A percentile compares a stretch with the other conserved stretches of the same genome.
phyloP scores from a whole-genome alignment of 2,888 invertebrate species.

The Eupithecia subumbrata region DNA sequence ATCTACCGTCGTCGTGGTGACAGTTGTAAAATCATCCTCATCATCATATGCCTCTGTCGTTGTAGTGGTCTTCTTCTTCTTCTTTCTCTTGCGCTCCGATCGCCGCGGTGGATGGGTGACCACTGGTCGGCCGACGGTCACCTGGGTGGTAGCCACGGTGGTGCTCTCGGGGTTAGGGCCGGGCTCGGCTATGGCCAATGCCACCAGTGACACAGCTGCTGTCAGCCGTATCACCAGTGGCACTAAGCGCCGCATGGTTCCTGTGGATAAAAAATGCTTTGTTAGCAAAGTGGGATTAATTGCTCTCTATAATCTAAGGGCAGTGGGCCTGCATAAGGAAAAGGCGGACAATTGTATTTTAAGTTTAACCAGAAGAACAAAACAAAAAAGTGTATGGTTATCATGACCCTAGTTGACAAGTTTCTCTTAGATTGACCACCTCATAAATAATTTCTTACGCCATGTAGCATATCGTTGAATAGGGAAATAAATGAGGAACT shows the following conservation, averaged over 20 bases:
- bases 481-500: no score
- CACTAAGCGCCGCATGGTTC: slow-evolving; percentile 70
- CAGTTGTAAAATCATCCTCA: slow-evolving; percentile 58
- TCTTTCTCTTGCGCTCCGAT: slow-evolving; percentile 58
- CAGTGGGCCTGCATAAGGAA: no score
- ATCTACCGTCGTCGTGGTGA: slow-evolving; percentile 69
- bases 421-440: no score
- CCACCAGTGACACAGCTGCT: slow-evolving; percentile 76
- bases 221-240: slow-evolving; percentile 77
- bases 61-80: slow-evolving; percentile 67
- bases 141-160: slow-evolving; percentile 45
- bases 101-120: slow-evolving; percentile 50
- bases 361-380: no score
- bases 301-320: not conserved
- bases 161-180: slow-evolving; percentile 42
- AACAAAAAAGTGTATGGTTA: no score
- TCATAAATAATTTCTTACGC: no score
- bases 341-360: no score
- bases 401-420: no score
- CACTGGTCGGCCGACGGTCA: slow-evolving; percentile 63
- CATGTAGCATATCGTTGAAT: no score
- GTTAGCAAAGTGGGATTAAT: not conserved
- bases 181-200: slow-evolving; percentile 71
- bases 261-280: slow-evolving; percentile 53
- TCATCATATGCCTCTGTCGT: slow-evolving; percentile 64